phyloP scores from a whole-genome alignment of 2,113 vertebrate genomes.

The Montifringilla adamsi region DNA sequence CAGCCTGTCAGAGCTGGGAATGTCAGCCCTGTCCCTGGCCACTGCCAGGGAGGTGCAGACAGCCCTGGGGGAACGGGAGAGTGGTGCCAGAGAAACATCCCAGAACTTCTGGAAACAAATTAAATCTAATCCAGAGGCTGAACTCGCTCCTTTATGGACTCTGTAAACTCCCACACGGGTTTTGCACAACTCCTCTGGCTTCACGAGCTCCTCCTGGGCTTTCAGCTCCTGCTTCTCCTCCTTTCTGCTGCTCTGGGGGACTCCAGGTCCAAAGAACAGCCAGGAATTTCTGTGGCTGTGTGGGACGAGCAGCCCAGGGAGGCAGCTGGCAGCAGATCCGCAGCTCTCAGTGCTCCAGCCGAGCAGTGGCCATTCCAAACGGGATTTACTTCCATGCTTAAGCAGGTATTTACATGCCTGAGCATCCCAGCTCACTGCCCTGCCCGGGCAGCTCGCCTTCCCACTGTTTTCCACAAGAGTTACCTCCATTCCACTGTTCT shows the following conservation, averaged over 20 bases:
- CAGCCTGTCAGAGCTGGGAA: slow-evolving; percentile 26
- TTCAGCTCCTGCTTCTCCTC: background rate
- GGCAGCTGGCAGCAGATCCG: background rate
- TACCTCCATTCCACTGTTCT: background rate
- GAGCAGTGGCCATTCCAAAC: background rate
- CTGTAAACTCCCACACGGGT: background rate
- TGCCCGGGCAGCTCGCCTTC: background rate
- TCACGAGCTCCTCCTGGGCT: background rate
- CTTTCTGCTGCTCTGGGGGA: background rate
- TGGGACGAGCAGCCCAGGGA: background rate
- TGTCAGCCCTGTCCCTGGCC: background rate
- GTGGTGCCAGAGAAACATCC: background rate
- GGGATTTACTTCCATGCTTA: background rate
- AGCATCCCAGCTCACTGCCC: background rate
- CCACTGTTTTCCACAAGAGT: background rate
- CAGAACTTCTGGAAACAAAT: background rate
- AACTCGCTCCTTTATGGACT: background rate
- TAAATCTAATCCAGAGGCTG: background rate
- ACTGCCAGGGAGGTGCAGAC: background rate
- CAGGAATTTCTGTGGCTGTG: background rate
- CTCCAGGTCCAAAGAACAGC: accelerated
- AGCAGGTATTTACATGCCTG: background rate
- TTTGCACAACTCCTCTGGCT: background rate
- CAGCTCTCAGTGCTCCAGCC: background rate
- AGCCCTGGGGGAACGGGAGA: background rate